Conservation (phyloP, 53 echinoderm and acorn worm genomes). For the Pentamera pediparva region DNA sequence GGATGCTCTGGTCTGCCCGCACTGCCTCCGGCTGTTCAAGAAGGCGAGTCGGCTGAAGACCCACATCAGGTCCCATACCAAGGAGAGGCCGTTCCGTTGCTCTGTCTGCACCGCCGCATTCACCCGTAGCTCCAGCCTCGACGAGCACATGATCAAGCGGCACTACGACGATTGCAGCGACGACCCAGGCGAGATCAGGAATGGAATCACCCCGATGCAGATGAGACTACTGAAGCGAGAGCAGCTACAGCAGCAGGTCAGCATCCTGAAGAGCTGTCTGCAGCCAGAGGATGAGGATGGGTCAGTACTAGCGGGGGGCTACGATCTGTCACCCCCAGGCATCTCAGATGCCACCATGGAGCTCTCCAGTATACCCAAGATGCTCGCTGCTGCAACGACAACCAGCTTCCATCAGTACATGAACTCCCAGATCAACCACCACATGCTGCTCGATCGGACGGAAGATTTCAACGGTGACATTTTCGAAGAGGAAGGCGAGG, state of each 20-base stretch:
- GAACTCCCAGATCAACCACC: conserved; percentile 48
- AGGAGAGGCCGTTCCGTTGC: conserved; percentile 83
- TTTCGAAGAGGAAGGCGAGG: conserved; percentile 12
- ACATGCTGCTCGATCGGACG: not conserved
- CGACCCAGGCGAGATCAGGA: conserved; percentile 54
- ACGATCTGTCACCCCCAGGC: not conserved
- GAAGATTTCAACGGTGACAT: conserved; percentile 2
- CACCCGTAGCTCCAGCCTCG: conserved; percentile 73
- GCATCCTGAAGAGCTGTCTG: conserved; percentile 25
- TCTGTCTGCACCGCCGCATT: conserved; percentile 87
- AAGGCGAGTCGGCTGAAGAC: conserved; percentile 71
- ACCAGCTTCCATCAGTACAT: conserved; percentile 85
- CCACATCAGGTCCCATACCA: conserved; percentile 80
- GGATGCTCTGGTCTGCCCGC: conserved; percentile 88
- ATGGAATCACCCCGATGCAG: conserved; percentile 87
- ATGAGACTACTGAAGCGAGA: conserved; percentile 61
- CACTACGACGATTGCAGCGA: conserved; percentile 52
- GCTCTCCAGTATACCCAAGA: conserved; percentile 86
- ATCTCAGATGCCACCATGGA: conserved; percentile 84
- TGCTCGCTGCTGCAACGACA: conserved; percentile 79
- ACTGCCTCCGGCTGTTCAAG: conserved; percentile 58
- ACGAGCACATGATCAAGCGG: conserved; percentile 77
- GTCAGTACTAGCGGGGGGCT: not conserved
- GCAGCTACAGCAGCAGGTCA: conserved; percentile 12
- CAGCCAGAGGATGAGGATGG: conserved; percentile 31